phyloP scores from a whole-genome alignment of 2,113 vertebrate genomes.

The Forbesichthys agassizii region DNA sequence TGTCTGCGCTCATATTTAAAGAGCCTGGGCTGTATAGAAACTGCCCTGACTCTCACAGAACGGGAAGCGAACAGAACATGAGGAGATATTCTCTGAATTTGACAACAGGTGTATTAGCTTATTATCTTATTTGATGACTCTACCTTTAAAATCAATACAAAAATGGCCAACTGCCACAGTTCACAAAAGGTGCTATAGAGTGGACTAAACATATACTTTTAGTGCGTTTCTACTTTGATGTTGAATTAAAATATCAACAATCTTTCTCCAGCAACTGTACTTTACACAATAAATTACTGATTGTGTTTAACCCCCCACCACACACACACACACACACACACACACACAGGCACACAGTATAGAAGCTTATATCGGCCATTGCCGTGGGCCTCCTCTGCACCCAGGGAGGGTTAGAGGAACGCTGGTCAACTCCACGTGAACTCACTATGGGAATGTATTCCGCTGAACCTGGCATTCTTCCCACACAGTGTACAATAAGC shows the following conservation, averaged over 20 bases:
- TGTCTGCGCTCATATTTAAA: too few species aligned
- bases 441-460: constrained; percentile 50
- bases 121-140: too few species aligned
- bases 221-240: too few species aligned
- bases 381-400: constrained; percentile 34
- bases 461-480: constrained; percentile 36
- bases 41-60: too few species aligned
- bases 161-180: constrained; percentile 27
- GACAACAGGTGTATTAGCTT: too few species aligned
- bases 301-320: background rate
- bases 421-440: constrained; percentile 62
- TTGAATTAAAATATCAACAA: too few species aligned
- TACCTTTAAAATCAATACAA: constrained; percentile 43
- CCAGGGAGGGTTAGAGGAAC: constrained; percentile 6
- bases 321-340: constrained; percentile 1
- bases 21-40: too few species aligned
- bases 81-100: too few species aligned
- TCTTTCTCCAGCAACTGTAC: too few species aligned
- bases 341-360: constrained; percentile 4
- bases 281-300: too few species aligned
- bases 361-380: constrained; percentile 19
- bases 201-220: constrained; percentile 7
- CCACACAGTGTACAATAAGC: constrained; percentile 18
- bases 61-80: too few species aligned
- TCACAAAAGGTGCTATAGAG: constrained; percentile 16